phyloP scores from a whole-genome alignment of 2,113 vertebrate genomes.

The Gymnogyps californianus region DNA sequence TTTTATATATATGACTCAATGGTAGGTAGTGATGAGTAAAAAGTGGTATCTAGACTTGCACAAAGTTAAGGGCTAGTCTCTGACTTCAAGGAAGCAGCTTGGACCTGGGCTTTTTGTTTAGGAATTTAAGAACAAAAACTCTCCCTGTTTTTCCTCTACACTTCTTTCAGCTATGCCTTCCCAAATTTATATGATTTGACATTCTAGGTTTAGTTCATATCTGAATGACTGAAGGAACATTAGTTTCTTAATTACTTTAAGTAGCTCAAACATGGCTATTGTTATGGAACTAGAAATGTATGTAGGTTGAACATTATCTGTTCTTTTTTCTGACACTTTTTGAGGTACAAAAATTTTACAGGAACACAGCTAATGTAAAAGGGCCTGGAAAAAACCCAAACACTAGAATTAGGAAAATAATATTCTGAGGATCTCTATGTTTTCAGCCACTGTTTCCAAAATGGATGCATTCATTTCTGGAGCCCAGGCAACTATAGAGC shows the following conservation, averaged over 20 bases:
- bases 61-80: background rate
- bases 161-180: background rate
- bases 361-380: background rate
- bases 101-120: background rate
- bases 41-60: background rate
- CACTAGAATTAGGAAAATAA: background rate
- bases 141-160: background rate
- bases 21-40: background rate
- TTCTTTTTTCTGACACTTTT: background rate
- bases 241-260: background rate
- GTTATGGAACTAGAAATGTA: background rate
- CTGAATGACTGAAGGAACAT: background rate
- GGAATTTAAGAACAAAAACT: background rate
- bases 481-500: background rate
- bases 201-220: background rate
- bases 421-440: background rate
- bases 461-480: background rate
- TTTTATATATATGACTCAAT: background rate
- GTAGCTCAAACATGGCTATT: background rate
- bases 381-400: fast-evolving
- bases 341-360: background rate
- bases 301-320: background rate
- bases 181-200: background rate
- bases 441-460: background rate
- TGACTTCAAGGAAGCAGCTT: background rate